A percentile compares a stretch with the other conserved stretches of the same genome.
Evolutionary conservation across 2,888 invertebrate genomes (phyloP).

Genomic region (Neoascia interrupta): DNA sequence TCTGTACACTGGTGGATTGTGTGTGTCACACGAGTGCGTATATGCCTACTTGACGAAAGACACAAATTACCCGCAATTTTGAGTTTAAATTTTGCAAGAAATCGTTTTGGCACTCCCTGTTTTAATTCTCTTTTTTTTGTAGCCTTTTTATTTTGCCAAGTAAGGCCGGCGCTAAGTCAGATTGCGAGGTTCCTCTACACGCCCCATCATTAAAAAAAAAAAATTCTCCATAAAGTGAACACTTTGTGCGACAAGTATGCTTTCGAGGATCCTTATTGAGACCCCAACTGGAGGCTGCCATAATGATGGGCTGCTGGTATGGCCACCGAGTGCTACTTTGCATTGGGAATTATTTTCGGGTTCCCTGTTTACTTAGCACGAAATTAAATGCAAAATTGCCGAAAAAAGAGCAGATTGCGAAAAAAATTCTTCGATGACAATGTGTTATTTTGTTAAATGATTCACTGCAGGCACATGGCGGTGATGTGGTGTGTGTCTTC

Average conservation of each 20-base stretch:
- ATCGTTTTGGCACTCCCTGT: constrained; percentile 63
- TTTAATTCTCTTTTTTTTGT: constrained; percentile 37
- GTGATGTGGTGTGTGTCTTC: too few relatives aligned
- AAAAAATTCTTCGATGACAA: constrained; percentile 33
- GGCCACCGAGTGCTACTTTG: constrained; percentile 46
- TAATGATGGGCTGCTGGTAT: constrained; percentile 31
- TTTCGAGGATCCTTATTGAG: constrained; percentile 42
- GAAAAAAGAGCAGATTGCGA: constrained; percentile 1
- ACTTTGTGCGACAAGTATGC: constrained; percentile 2
- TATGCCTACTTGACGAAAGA: constrained; percentile 26
- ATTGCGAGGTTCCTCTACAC: constrained; percentile 21
- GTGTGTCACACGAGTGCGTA: constrained; percentile 33
- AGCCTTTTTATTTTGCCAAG: neutral
- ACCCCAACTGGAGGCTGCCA: constrained; percentile 18
- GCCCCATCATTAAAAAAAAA: neutral
- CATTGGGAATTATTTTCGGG: constrained; percentile 9
- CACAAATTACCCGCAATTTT: constrained; percentile 48
- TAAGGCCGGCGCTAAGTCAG: constrained; percentile 22
- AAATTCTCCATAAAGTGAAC: neutral
- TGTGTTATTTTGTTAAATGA: constrained; percentile 43
- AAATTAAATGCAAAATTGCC: constrained; percentile 44
- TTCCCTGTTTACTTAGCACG: constrained; percentile 35
- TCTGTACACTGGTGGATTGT: neutral
- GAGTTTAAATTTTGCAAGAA: constrained; percentile 55
- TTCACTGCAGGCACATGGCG: constrained; percentile 41